phyloP scores from a whole-genome alignment of 2,797 vertebrate genomes.

The Urophycis tenuis region DNA sequence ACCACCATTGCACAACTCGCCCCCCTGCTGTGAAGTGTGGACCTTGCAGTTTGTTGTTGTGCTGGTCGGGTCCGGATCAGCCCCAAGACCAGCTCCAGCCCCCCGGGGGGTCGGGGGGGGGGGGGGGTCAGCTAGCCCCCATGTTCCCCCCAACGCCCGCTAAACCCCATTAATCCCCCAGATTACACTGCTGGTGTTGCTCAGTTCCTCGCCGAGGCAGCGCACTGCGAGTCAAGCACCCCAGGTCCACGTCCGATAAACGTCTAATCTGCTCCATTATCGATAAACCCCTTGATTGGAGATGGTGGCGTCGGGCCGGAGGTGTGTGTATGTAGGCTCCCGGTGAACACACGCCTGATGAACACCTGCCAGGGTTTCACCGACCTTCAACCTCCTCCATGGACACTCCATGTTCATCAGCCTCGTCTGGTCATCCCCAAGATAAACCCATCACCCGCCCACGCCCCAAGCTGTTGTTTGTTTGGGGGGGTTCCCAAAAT shows the following conservation, averaged over 20 bases:
- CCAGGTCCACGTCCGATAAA: slow-evolving; percentile 30
- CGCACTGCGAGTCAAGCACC: slow-evolving; percentile 38
- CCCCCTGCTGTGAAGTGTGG: slow-evolving; percentile 15
- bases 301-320: not conserved
- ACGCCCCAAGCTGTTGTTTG: slow-evolving; percentile 60
- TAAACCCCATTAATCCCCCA: slow-evolving; percentile 53
- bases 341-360: not conserved
- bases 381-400: not conserved
- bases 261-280: slow-evolving; percentile 18
- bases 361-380: not conserved
- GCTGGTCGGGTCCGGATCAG: slow-evolving; percentile 46
- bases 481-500: slow-evolving; percentile 52
- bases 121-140: slow-evolving; percentile 51
- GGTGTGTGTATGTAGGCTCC: no score
- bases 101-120: slow-evolving; percentile 51
- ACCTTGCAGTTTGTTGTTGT: slow-evolving; percentile 44
- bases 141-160: slow-evolving; percentile 33
- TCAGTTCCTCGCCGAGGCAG: slow-evolving; percentile 21
- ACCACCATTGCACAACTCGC: no score
- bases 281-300: slow-evolving; percentile 18
- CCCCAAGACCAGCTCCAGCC: slow-evolving; percentile 54
- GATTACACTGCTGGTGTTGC: slow-evolving; percentile 51
- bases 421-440: no score
- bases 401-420: no score
- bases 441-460: slow-evolving; percentile 28